phyloP scores from a whole-genome alignment of 1,140 invertebrate genomes.

The Leptonema lineaticorne region DNA sequence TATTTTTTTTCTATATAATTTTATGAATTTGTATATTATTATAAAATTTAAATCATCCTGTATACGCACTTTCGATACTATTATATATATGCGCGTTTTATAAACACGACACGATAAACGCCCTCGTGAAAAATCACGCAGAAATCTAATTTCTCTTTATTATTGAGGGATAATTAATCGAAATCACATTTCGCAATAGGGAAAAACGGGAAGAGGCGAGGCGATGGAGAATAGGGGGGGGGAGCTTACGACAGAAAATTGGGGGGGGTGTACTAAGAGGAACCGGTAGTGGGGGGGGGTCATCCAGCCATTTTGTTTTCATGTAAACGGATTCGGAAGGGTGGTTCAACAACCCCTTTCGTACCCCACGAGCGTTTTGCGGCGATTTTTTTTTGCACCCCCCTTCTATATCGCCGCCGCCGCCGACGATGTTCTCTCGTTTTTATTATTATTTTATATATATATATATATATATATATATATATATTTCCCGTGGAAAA shows the following conservation, averaged over 20 bases:
- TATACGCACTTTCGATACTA: too few relatives aligned
- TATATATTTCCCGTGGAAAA: too few relatives aligned
- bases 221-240: not conserved
- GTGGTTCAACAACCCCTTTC: not conserved
- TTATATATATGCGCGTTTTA: not conserved
- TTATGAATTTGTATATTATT: not conserved
- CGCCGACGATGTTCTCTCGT: not conserved
- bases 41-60: not conserved
- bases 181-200: conserved; percentile 18
- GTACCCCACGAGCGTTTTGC: not conserved
- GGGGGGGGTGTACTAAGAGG: too few relatives aligned
- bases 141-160: conserved; percentile 33
- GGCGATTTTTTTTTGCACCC: not conserved
- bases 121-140: conserved; percentile 12
- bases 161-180: conserved; percentile 33
- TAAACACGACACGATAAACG: not conserved
- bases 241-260: too few relatives aligned
- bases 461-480: too few relatives aligned
- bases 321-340: conserved; percentile 9
- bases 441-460: too few relatives aligned
- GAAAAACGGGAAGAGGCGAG: too few relatives aligned
- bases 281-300: not conserved
- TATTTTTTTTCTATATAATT: not conserved
- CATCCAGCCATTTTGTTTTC: conserved; percentile 19
- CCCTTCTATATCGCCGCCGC: too few relatives aligned